phyloP scores from a whole-genome alignment of 2,113 vertebrate genomes.

The Leptosomus discolor region DNA sequence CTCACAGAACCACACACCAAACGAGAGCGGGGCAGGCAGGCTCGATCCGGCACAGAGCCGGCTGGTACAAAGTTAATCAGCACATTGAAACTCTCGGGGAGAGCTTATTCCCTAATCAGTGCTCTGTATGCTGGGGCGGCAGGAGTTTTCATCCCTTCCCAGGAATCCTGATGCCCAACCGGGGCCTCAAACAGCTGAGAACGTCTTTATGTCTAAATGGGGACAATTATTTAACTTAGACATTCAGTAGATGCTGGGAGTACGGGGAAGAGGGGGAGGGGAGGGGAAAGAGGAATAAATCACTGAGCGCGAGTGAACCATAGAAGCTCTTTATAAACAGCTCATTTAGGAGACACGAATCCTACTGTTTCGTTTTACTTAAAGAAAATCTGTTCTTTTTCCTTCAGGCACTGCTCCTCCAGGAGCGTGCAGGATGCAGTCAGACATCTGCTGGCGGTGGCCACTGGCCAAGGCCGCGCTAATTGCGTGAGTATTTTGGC shows the following conservation, averaged over 20 bases:
- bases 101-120: neutral
- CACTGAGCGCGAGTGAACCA: neutral
- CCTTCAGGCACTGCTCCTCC: neutral
- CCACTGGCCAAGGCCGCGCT: slow-evolving; percentile 30
- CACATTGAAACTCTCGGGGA: fast-evolving
- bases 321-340: neutral
- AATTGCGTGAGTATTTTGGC: neutral
- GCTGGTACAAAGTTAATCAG: neutral
- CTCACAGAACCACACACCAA: neutral
- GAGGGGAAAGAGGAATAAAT: neutral
- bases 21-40: neutral
- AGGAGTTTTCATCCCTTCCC: neutral
- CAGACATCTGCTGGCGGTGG: slow-evolving; percentile 40
- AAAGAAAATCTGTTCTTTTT: neutral
- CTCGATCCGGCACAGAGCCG: neutral
- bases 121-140: neutral
- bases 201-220: neutral
- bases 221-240: neutral
- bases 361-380: neutral
- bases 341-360: neutral
- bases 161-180: neutral
- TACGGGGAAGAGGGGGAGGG: neutral
- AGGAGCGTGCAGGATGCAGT: neutral
- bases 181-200: neutral
- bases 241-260: fast-evolving